Percentiles rank a stretch among this genome's conserved stretches.
These are phyloP conservation scores for Zaprionus bogoriensis DNA, from an alignment of 2,888 invertebrate genomes.

Conservation along the genomic window DNA sequence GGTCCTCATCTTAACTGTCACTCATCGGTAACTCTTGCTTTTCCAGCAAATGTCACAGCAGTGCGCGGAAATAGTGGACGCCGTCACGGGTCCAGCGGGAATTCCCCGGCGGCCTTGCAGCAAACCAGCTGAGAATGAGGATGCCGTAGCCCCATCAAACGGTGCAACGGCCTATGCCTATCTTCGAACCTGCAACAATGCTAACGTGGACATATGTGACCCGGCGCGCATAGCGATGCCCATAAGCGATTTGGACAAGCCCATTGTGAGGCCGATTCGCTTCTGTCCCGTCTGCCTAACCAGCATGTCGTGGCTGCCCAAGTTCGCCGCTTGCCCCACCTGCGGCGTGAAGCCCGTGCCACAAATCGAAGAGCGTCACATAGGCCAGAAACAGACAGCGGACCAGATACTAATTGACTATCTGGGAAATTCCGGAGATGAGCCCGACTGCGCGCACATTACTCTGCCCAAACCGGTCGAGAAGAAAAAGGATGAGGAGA, in stretches of 20 bases:
- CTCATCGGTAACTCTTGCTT: too few species aligned
- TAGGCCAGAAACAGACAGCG: constrained; percentile 72
- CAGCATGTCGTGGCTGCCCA: constrained; percentile 81
- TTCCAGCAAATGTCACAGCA: constrained; percentile 49
- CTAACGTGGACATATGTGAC: neutral
- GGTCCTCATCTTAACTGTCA: too few species aligned
- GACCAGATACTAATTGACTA: constrained; percentile 75
- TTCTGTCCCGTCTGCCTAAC: constrained; percentile 79
- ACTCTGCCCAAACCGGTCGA: too few species aligned
- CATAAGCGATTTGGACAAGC: constrained; percentile 9
- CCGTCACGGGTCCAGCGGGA: constrained; percentile 33
- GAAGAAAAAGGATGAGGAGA: too few species aligned
- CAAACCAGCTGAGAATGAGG: neutral
- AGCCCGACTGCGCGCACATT: constrained; percentile 9
- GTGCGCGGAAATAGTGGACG: constrained; percentile 45
- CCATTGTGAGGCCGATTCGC: constrained; percentile 43
- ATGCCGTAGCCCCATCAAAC: neutral
- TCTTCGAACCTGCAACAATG: too few species aligned
- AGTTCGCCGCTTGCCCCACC: constrained; percentile 82
- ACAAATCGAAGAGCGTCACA: constrained; percentile 56
- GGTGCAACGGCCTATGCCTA: constrained; percentile 12
- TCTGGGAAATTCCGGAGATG: constrained; percentile 42
- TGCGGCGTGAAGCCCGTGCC: constrained; percentile 79
- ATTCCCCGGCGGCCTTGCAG: too few species aligned
- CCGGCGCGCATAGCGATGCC: constrained; percentile 13